Evolutionary conservation across 1,140 invertebrate species (phyloP), one percentile per base, ranked within the genome.

Genomic region (Cataglyphis hispanica): DNA sequence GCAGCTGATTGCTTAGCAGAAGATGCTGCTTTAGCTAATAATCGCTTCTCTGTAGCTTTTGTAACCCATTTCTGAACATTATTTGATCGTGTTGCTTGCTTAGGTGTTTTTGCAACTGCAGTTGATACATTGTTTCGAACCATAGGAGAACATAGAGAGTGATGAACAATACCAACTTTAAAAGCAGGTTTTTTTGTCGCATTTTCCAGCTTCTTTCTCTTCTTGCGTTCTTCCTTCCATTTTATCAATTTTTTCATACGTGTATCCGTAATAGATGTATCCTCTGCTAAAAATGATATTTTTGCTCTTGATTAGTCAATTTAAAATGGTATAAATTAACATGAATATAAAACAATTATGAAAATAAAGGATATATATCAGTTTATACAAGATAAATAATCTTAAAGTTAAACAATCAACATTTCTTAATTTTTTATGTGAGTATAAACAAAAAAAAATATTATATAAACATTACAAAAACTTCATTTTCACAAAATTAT

Each of bases 91-190:
- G 81, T 53, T 43, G 8, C 3, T 75, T 81, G 37, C 34, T 58
- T 31, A 19, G 70, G 63, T 37, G 76, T 85, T 56, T 77, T 66
- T 4, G 67, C n/a, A 22, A 8, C 69, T 61, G 25, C 19, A 70
- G 72, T 84, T 58, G 11, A 0, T 22, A 0, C 1, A 1, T 6
- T 2, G 0, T 1, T 61, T 4, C n/a, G 70, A 11, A 19, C 31
- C 13, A 87, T 8, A 87, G 94, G 92, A 16, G 93, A 95, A 85
- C 91, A 94, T 16, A 90, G 50, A 66, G 92, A 91, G 69, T 95
- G 94, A 64, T 93, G 94, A 0, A 93, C 92, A 19, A 94, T 34
- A 0, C 95, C 94, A 8, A 94, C 94, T 91, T 94, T 93, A 60
- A 95, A 95, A 0, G 89, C 87, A 6, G 93, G 94, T 40, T 94